These are phyloP conservation scores for Mesoligia furuncula DNA, from an alignment of 2,888 invertebrate species.

Conservation along the genomic window DNA sequence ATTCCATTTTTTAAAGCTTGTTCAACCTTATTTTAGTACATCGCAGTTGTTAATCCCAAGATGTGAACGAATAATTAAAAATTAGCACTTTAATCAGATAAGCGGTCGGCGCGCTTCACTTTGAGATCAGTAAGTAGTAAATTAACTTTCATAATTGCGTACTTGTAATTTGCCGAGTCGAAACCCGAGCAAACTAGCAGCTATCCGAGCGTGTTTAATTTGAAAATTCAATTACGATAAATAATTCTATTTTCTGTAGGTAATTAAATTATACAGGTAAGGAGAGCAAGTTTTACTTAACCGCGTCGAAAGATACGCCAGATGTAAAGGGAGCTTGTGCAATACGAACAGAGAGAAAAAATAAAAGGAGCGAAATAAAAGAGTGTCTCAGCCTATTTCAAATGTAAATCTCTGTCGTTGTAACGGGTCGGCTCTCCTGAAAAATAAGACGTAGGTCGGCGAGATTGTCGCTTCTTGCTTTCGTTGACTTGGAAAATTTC, in stretches of 20 bases:
- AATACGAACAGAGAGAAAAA: slow-evolving; percentile 73
- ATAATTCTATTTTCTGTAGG: slow-evolving; percentile 54
- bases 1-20: slow-evolving; percentile 58
- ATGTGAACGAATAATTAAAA: slow-evolving; percentile 68
- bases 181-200: slow-evolving; percentile 58
- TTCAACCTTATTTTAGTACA: slow-evolving; percentile 39
- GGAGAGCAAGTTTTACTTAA: slow-evolving; percentile 52
- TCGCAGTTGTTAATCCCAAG: slow-evolving; percentile 64
- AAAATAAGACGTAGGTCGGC: slow-evolving; percentile 86
- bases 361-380: slow-evolving; percentile 82
- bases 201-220: slow-evolving; percentile 59
- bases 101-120: slow-evolving; percentile 62
- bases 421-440: slow-evolving; percentile 83
- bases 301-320: slow-evolving; percentile 39
- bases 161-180: slow-evolving; percentile 63
- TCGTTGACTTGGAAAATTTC: slow-evolving; percentile 84
- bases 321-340: slow-evolving; percentile 61
- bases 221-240: slow-evolving; percentile 61
- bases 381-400: slow-evolving; percentile 83
- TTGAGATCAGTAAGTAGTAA: slow-evolving; percentile 66
- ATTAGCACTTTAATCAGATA: slow-evolving; percentile 70
- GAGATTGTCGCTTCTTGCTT: slow-evolving; percentile 84
- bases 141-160: slow-evolving; percentile 68
- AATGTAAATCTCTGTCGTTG: slow-evolving; percentile 87
- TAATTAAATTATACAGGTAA: slow-evolving; percentile 63